A percentile compares a stretch with the other conserved stretches of the same genome.
Evolutionary conservation across 2,113 vertebrate genomes (phyloP).

Genomic region (Rattus norvegicus): GRCr8 NC_086022.1:10042501-10043000

Average conservation of each 20-base stretch:
- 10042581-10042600: neutral
- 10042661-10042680: neutral
- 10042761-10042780: neutral
- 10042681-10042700: neutral
- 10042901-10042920: neutral
- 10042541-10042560: neutral
- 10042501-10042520: neutral
- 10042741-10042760: neutral
- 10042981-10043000: neutral
- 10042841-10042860: neutral
- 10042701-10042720: neutral
- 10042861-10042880: neutral
- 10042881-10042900: neutral
- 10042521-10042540: neutral
- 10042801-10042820: neutral
- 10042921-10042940: neutral
- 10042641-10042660: neutral
- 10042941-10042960: neutral
- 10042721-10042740: neutral
- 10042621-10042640: neutral
- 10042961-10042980: neutral
- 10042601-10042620: neutral
- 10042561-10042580: neutral
- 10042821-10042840: neutral
- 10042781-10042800: neutral